Base-by-base conservation (phyloP, 2,888 invertebrate genomes). In the Epinotia brunnichana region DNA sequence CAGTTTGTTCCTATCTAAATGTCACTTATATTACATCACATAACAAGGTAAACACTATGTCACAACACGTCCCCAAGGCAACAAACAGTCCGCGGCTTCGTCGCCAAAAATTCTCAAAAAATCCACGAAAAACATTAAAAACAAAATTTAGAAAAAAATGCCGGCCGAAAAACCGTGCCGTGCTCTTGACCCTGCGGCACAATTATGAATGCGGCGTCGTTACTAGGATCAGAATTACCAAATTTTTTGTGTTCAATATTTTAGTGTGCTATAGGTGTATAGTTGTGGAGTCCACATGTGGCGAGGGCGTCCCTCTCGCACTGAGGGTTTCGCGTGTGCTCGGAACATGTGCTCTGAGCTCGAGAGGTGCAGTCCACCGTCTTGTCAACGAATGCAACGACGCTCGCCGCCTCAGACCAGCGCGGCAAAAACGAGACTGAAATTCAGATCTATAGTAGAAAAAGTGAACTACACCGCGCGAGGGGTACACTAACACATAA, bases 401-500 rank as follows among this genome's bases (percentile, higher is more conserved):
- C 90, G 88, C 87, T 90, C 92, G 92, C 91, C 92, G 72, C 72
- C 92, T 90, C 89, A 92, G 91, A 91, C 88, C 88, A 86, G 90
- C 93, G 92, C 93, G 93, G 93, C 93, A 93, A 93, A 93, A 93
- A 92, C 93, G 89, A 92, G 92, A 94, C 94, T 93, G 93, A 93
- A 92, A 87, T 92, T 92, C 92, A 92, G 92, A 93, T 93, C 93
- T 93, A 93, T 93, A 93, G 93, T 94, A 94, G 93, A 94, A 94
- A 94, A 94, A 94, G 93, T 91, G 90, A 92, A 93, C 93, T 92
- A 92, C 92, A 91, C 91, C 89, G 90, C 84, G 89, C 91, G 92
- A 91, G 92, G 93, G 93, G 91, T 91, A 93, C 93, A 93, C 93
- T 88, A 91, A 92, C 92, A 93, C 92, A 93, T 92, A 89, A 93